phyloP scores from a whole-genome alignment of 2,113 vertebrate species.

The Ivindomyrus marchei region DNA sequence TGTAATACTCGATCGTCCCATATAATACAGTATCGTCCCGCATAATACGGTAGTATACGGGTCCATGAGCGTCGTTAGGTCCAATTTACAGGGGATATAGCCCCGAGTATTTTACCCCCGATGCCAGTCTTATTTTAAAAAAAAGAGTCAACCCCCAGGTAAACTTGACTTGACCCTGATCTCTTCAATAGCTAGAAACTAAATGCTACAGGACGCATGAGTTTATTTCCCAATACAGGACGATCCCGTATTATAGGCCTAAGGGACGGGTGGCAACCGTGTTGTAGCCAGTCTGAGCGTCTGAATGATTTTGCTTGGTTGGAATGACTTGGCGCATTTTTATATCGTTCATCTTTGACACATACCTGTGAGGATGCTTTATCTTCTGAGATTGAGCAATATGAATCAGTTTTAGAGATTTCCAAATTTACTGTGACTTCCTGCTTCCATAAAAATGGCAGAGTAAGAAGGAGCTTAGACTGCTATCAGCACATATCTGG shows the following conservation, averaged over 20 bases:
- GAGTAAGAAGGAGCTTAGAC: not conserved
- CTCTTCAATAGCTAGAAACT: too few relatives aligned
- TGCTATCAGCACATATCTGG: not conserved
- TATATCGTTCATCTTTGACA: not conserved
- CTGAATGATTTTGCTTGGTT: not conserved
- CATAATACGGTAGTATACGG: not conserved
- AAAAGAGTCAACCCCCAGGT: too few relatives aligned
- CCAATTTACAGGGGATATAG: too few relatives aligned
- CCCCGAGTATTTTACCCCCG: too few relatives aligned
- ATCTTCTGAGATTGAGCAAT: not conserved
- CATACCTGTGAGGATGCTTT: not conserved
- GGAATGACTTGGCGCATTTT: not conserved
- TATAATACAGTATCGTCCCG: not conserved
- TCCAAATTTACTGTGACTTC: not conserved
- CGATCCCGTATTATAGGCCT: not conserved
- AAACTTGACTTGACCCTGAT: too few relatives aligned
- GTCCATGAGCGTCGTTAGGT: too few relatives aligned
- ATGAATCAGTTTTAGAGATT: not conserved
- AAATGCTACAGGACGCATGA: not conserved
- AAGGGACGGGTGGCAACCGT: not conserved
- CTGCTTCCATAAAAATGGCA: not conserved
- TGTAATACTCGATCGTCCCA: not conserved
- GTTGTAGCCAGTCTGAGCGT: not conserved
- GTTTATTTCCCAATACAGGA: not conserved
- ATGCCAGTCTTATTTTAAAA: too few relatives aligned